phyloP scores from a whole-genome alignment of 2,888 invertebrate genomes.

The Sphaerophoria taeniata region DNA sequence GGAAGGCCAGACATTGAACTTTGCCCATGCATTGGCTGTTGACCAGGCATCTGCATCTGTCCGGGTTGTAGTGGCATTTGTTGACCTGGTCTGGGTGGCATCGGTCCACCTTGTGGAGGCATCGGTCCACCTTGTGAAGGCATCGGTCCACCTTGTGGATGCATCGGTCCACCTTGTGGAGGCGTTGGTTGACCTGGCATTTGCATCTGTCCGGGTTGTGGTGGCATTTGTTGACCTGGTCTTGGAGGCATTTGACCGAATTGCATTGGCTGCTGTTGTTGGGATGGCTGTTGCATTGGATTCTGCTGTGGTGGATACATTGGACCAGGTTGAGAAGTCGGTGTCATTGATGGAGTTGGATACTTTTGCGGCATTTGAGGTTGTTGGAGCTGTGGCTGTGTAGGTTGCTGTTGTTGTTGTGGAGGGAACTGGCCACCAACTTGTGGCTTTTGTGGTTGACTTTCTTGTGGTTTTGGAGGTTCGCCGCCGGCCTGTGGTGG shows the following conservation, averaged over 20 bases:
- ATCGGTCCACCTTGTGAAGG: constrained; percentile 74
- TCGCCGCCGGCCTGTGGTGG: constrained; percentile 52
- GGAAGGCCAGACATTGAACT: constrained; percentile 65
- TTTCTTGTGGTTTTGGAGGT: constrained; percentile 50
- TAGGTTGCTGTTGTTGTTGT: constrained; percentile 47
- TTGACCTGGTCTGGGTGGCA: constrained; percentile 68
- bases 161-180: constrained; percentile 27
- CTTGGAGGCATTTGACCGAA: constrained; percentile 71
- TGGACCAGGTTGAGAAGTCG: constrained; percentile 51
- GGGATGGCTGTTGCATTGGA: constrained; percentile 37
- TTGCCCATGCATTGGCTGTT: constrained; percentile 66
- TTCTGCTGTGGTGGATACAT: constrained; percentile 54
- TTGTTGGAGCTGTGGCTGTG: constrained; percentile 38
- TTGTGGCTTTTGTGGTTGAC: constrained; percentile 42
- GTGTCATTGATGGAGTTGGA: constrained; percentile 48
- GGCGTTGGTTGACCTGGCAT: constrained; percentile 75
- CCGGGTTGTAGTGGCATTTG: constrained; percentile 44
- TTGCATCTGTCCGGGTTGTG: constrained; percentile 6
- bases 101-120: constrained; percentile 70
- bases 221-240: constrained; percentile 74
- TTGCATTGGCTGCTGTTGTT: constrained; percentile 60
- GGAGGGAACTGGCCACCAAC: constrained; percentile 33
- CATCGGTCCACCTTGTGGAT: constrained; percentile 29
- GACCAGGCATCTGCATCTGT: constrained; percentile 65
- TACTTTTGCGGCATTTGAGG: constrained; percentile 61